Base-by-base conservation (phyloP, 2,797 vertebrate genomes). In the Poecilia picta region DNA sequence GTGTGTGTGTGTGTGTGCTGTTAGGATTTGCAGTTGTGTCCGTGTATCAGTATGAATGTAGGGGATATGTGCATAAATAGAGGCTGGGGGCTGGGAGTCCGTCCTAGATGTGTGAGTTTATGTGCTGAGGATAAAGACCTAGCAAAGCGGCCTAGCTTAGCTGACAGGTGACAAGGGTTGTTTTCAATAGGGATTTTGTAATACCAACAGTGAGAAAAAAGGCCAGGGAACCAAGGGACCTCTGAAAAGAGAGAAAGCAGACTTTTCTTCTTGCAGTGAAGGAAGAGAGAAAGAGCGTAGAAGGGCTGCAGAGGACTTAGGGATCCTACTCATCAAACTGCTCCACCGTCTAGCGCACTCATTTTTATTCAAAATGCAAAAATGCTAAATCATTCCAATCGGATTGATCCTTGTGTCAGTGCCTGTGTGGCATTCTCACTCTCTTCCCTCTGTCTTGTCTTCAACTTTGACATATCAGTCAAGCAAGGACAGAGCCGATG, bases 101-200 rank as follows among this genome's bases (percentile, higher is more conserved):
- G 85, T 75, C 88, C 87, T 92, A 85, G 92, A 92, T 82, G 88
- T 93, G 86, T 90, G 92, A 92, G 93, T 95, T 92, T 95, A 94
- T 95, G 94, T 94, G 93, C 87, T 79, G 93, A 87, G 95, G 95
- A 96, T 96, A 96, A 96, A 96, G 96, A 96, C 95, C 95, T 96
- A 95, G 93, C 94, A 95, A 95, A 95, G 93, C 94, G 94, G 95
- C 92, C 96, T 91, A 95, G 95, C 95, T 96, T 96, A 96, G 95
- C 92, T 96, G 96, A 96, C 96, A 96, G 96, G 95, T 96, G 95
- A 96, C 96, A 96, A 96, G 96, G 94, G 94, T 96, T 96, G 94
- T 93, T 94, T 89, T 96, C 89, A 96, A 96, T 95, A 91, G 95
- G 95, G 96, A 96, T 96, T 96, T 96, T 96, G 96, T 96, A 96